phyloP scores from a whole-genome alignment of 2,113 vertebrate genomes.

The Cranoglanis bouderius region DNA sequence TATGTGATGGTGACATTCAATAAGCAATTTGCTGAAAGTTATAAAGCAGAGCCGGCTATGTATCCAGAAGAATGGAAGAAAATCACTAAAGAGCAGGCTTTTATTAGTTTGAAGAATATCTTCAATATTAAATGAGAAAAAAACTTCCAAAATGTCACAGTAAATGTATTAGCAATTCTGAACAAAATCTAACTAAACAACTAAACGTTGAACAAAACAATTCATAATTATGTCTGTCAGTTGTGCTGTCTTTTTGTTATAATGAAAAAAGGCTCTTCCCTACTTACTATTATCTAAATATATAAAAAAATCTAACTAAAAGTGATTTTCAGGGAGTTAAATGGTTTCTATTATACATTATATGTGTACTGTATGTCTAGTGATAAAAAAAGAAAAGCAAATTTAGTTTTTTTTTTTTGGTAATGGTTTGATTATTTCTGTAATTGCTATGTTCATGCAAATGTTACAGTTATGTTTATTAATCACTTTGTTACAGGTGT shows the following conservation, averaged over 20 bases:
- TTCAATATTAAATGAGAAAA: conserved; percentile 14
- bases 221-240: not conserved
- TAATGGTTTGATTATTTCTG: not conserved
- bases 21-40: conserved; percentile 30
- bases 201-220: not conserved
- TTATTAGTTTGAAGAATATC: not conserved
- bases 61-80: conserved; percentile 52
- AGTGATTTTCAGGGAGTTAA: too few species aligned
- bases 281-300: too few species aligned
- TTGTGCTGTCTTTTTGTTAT: not conserved
- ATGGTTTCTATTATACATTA: too few species aligned
- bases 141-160: not conserved
- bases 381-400: not conserved
- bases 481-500: not conserved
- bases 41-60: conserved; percentile 35
- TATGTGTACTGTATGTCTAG: not conserved
- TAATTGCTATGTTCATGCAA: not conserved
- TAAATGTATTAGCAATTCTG: not conserved
- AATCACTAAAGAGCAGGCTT: conserved; percentile 47
- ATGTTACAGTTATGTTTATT: not conserved
- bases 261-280: not conserved
- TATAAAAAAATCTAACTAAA: too few species aligned
- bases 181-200: not conserved
- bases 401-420: not conserved
- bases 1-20: conserved; percentile 50